Conservation (phyloP, 2,113 vertebrate genomes). For the Tyto alba region DNA sequence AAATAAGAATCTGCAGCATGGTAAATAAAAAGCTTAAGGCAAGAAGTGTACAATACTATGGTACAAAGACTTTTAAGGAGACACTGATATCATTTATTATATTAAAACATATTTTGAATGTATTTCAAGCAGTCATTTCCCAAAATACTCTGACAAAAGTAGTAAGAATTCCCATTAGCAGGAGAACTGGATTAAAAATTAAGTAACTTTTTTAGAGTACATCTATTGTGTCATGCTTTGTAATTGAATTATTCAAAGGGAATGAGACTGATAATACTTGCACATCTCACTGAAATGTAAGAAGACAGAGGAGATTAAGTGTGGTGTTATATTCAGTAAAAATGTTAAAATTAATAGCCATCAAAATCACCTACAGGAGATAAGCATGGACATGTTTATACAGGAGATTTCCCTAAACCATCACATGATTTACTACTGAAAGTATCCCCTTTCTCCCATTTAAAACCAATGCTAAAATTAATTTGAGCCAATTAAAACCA, state of each 20-base stretch:
- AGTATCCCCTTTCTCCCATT: not conserved
- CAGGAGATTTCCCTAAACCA: not conserved
- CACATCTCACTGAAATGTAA: not conserved
- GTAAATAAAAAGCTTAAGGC: conserved; percentile 31
- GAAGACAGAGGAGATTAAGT: not conserved
- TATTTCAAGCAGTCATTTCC: not conserved
- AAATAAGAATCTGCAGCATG: conserved; percentile 1
- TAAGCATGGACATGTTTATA: not conserved
- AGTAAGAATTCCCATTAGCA: not conserved
- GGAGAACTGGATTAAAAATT: not conserved
- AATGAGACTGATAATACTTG: not conserved
- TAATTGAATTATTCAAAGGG: not conserved
- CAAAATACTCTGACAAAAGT: not conserved
- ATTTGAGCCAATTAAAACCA: not conserved
- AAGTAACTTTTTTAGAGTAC: not conserved
- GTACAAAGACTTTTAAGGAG: not conserved
- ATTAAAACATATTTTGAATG: not conserved
- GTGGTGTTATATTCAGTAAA: not conserved
- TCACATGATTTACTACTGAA: not conserved
- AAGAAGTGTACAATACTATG: not conserved
- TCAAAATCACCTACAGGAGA: not conserved
- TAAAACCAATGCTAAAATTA: not conserved
- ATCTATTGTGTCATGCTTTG: not conserved
- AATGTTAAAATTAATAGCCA: not conserved
- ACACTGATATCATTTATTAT: not conserved